These are phyloP conservation scores for Muscicapa comitata DNA, from an alignment of 2,797 vertebrate genomes.

Conservation along the genomic window DNA sequence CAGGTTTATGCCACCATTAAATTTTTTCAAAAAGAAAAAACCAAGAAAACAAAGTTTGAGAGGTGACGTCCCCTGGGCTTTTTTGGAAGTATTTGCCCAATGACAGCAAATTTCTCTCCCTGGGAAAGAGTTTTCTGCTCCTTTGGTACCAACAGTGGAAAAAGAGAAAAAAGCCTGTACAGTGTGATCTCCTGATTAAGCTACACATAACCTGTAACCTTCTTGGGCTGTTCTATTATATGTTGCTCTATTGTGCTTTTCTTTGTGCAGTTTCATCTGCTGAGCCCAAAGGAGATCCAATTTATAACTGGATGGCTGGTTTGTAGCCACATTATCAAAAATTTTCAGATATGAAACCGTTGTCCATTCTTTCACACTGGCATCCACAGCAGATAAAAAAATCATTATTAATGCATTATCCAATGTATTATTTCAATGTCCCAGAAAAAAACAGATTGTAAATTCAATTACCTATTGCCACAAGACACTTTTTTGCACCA, in stretches of 20 bases:
- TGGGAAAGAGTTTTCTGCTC: neutral
- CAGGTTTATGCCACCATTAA: neutral
- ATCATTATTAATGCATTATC: neutral
- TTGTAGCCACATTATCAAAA: neutral
- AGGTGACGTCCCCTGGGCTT: neutral
- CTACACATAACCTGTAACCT: neutral
- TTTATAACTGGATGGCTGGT: neutral
- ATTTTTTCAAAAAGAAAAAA: neutral
- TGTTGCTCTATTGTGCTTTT: neutral
- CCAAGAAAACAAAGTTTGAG: neutral
- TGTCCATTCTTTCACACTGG: neutral
- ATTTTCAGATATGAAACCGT: neutral
- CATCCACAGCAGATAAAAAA: neutral
- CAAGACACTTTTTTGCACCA: neutral
- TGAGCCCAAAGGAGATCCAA: neutral
- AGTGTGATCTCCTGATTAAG: neutral
- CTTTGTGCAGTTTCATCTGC: neutral
- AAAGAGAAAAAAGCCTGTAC: neutral
- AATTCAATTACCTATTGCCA: slow-evolving; percentile 41
- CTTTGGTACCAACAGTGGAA: neutral
- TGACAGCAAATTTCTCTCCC: neutral
- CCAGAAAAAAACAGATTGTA: slow-evolving; percentile 18
- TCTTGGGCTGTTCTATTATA: neutral
- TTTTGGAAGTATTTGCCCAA: neutral
- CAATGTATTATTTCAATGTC: neutral